Base-by-base conservation (phyloP, 2,113 vertebrate species). In the Pterophyllum scalare region DNA sequence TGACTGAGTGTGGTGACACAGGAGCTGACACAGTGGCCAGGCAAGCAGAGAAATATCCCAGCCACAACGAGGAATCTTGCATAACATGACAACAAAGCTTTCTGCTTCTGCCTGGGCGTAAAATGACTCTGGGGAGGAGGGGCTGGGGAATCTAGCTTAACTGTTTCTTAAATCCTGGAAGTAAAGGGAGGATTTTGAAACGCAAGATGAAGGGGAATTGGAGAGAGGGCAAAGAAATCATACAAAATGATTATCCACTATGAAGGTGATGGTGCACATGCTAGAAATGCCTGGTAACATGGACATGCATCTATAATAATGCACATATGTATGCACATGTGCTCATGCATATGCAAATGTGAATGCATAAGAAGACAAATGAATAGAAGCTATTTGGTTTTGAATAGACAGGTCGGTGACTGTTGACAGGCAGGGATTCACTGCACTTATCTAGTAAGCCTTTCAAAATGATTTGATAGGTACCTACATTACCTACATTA, bases 31-130 rank as follows among this genome's bases (percentile, higher is more conserved):
- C 8, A 43, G 81, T 88, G 88, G 85, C 75, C 84, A 82, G 60
- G 67, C 80, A 82, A 75, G 77, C 88, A 35, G 79, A 43, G 67
- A 81, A 88, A 87, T 81, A 84, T 65, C 57, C 49, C 57, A 54
- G 70, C 81, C 57, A 83, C 78, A 54, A 64, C 15, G 24, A 88
- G 87, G 89, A 88, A 31, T 78, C 80, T 93, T 94, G 84, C 83
- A 54, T 91, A 91, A 92, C 84, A 82, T 1, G 46, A 79, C 86
- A 91, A 91, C 85, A 90, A 89, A 87, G 87, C 90, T 70, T 60
- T 80, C 46, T n/a, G 84, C 89, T 65, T 87, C 77, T 75, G 83
- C 40, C 59, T 22, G 31, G 76, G 64, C 54, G 57, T 85, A 81
- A 84, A 62, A 85, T 82, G 54, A 40, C 64, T 58, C 12, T 3